Conservation (phyloP, 53 echinoderm and acorn worm genomes). For the Temnopleurus reevesii region DNA sequence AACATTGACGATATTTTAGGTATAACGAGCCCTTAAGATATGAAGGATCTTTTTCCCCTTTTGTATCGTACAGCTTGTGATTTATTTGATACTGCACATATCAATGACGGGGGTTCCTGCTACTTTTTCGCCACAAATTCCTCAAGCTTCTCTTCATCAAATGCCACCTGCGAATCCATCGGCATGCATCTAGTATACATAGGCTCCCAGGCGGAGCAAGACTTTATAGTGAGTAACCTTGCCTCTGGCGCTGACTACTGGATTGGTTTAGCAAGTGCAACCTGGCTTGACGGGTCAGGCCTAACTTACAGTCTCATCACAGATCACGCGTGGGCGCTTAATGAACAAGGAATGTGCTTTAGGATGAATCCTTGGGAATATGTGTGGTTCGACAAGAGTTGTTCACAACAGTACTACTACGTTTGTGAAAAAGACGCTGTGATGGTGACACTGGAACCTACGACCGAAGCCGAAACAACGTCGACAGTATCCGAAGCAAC, state of each 20-base stretch:
- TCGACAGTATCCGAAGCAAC: too few relatives aligned
- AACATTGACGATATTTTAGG: too few relatives aligned
- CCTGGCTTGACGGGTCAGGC: neutral
- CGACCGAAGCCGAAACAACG: too few relatives aligned
- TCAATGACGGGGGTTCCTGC: neutral
- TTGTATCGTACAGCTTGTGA: neutral
- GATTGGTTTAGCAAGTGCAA: neutral
- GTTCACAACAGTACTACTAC: neutral
- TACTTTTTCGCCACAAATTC: neutral
- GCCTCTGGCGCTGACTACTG: neutral
- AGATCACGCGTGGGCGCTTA: neutral
- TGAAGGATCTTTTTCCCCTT: too few relatives aligned
- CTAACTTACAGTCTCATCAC: neutral
- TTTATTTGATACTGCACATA: neutral
- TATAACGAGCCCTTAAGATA: too few relatives aligned
- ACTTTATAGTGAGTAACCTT: neutral
- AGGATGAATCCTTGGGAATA: neutral
- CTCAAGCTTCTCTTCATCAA: neutral
- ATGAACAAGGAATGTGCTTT: neutral
- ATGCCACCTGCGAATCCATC: neutral
- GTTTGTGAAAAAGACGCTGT: constrained; percentile 2
- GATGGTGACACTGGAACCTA: too few relatives aligned
- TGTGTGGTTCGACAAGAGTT: neutral
- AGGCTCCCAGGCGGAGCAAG: neutral
- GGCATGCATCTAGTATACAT: constrained; percentile 23